A percentile compares a stretch with the other conserved stretches of the same genome.
Conservation (phyloP, 2,113 vertebrate species). For the Salvelinus fontinalis region DNA sequence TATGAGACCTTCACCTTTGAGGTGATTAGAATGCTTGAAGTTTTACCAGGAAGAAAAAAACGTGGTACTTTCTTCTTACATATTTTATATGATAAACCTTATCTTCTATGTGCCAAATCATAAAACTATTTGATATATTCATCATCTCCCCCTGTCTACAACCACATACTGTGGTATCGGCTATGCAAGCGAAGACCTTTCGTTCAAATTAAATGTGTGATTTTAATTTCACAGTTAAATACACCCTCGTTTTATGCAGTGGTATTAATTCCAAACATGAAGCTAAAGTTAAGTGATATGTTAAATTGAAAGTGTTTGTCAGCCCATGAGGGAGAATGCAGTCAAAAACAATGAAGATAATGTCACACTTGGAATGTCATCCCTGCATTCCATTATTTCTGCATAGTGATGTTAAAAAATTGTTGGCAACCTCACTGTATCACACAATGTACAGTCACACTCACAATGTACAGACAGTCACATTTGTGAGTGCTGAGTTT, state of each 20-base stretch:
- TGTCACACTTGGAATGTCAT: too few species aligned
- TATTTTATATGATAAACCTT: constrained; percentile 42
- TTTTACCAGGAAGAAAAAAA: neutral
- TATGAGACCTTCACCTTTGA: too few species aligned
- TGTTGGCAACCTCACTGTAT: too few species aligned
- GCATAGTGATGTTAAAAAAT: too few species aligned
- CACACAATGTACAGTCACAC: too few species aligned
- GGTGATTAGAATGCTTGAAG: too few species aligned
- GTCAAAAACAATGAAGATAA: constrained; percentile 8
- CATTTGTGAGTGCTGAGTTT: neutral
- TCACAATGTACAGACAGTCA: too few species aligned
- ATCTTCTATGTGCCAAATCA: constrained; percentile 20
- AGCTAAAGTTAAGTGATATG: constrained; percentile 47
- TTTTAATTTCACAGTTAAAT: constrained; percentile 64
- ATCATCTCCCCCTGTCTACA: neutral
- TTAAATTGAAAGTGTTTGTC: constrained; percentile 51
- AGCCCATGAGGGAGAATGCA: constrained; percentile 11
- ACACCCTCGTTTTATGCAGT: constrained; percentile 37
- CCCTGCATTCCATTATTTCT: too few species aligned
- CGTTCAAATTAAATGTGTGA: constrained; percentile 10
- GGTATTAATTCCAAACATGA: constrained; percentile 36
- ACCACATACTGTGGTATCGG: neutral
- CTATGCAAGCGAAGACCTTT: neutral
- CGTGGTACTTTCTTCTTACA: neutral
- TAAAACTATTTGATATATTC: neutral